These are phyloP conservation scores for Drosophila meridionalis DNA, from an alignment of 2,888 invertebrate species.

Conservation along the genomic window DNA sequence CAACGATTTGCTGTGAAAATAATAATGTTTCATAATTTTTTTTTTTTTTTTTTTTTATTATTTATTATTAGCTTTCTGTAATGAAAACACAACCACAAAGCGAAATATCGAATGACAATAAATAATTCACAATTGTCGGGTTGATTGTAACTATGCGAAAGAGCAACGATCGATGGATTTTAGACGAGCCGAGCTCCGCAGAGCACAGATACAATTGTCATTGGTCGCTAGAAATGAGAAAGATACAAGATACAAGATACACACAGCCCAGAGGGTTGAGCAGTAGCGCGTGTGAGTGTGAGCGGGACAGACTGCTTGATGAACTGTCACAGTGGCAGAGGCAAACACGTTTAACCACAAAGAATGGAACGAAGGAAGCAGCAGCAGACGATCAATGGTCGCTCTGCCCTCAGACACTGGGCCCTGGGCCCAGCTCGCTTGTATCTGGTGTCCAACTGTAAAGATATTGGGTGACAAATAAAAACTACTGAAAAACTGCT, in stretches of 20 bases:
- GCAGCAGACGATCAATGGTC: constrained; percentile 77
- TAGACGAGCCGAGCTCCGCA: constrained; percentile 5
- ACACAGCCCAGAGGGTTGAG: constrained; percentile 49
- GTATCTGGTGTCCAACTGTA: constrained; percentile 82
- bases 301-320: constrained; percentile 37
- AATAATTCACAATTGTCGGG: constrained; percentile 70
- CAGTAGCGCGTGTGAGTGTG: constrained; percentile 12
- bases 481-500: constrained; percentile 80
- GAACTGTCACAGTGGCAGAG: constrained; percentile 35
- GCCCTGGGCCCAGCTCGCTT: constrained; percentile 21
- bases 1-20: constrained; percentile 33
- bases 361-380: constrained; percentile 76
- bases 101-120: constrained; percentile 70
- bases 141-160: constrained; percentile 58
- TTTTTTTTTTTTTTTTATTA: constrained; percentile 24
- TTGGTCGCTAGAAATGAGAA: constrained; percentile 64
- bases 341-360: constrained; percentile 76
- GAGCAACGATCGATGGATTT: constrained; percentile 70
- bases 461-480: constrained; percentile 84
- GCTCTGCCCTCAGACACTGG: constrained; percentile 25
- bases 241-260: constrained; percentile 40
- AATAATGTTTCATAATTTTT: constrained; percentile 63
- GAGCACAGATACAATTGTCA: constrained; percentile 46
- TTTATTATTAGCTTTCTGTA: constrained; percentile 38
- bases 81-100: constrained; percentile 66